Percentiles rank a stretch among this genome's conserved stretches.
Evolutionary conservation across 2,888 invertebrate species (phyloP).

Genomic region (Ormyrus pomaceus): DNA sequence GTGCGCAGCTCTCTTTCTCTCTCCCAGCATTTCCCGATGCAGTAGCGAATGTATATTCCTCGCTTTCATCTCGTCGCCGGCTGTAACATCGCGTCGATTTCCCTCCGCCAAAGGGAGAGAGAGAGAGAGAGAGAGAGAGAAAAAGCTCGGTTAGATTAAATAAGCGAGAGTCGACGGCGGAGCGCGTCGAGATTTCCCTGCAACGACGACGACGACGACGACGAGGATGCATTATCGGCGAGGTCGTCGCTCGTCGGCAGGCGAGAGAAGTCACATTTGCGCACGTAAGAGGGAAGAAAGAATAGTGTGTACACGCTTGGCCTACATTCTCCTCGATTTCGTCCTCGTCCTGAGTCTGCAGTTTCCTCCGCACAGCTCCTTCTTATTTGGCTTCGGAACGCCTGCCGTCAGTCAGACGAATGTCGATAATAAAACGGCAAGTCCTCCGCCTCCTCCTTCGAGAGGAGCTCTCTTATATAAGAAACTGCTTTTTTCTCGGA

Average conservation of each 20-base stretch:
- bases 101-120: not conserved
- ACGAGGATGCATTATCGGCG: slow-evolving; percentile 25
- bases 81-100: too few relatives aligned
- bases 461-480: not conserved
- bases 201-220: slow-evolving; percentile 18
- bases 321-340: slow-evolving; percentile 13
- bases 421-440: slow-evolving; percentile 40
- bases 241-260: not conserved
- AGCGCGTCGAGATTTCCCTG: slow-evolving; percentile 1
- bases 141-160: not conserved
- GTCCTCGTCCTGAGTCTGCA: slow-evolving; percentile 12
- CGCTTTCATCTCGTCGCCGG: too few relatives aligned
- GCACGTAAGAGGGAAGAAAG: not conserved
- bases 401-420: slow-evolving; percentile 27
- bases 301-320: slow-evolving; percentile 21
- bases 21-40: too few relatives aligned
- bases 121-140: not conserved
- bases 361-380: not conserved
- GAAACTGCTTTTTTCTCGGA: not conserved
- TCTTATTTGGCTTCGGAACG: slow-evolving; percentile 12
- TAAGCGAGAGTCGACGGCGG: not conserved
- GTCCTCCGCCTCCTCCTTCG: not conserved
- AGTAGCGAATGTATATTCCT: too few relatives aligned
- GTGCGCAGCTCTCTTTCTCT: too few relatives aligned
- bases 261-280: slow-evolving; percentile 14